phyloP scores from a whole-genome alignment of 2,888 invertebrate species.

The Rutpela maculata region DNA sequence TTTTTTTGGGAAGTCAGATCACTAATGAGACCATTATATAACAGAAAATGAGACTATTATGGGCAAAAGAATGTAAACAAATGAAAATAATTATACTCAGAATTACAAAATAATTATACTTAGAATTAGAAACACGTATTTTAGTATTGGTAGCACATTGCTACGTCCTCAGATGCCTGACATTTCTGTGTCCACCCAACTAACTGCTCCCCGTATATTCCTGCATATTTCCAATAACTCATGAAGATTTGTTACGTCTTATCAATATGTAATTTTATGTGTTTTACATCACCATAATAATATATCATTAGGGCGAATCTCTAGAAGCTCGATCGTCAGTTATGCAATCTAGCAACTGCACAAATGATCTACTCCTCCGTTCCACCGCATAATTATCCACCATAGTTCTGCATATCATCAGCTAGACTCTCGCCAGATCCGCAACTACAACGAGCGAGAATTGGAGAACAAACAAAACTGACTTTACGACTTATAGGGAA shows the following conservation, averaged over 20 bases:
- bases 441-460: conserved; percentile 37
- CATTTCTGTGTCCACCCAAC: no score
- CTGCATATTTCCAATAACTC: conserved; percentile 9
- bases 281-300: conserved; percentile 35
- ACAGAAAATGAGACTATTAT: no score
- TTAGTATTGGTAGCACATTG: no score
- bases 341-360: conserved; percentile 49
- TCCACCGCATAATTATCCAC: conserved; percentile 46
- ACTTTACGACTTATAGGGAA: conserved; percentile 2
- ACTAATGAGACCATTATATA: no score
- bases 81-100: no score
- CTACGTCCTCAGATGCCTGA: no score
- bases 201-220: not conserved
- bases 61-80: no score
- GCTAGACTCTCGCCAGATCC: conserved; percentile 22
- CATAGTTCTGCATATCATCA: conserved; percentile 49
- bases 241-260: conserved; percentile 10
- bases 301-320: conserved; percentile 45
- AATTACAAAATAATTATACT: no score
- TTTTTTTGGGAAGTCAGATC: no score
- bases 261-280: not conserved
- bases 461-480: conserved; percentile 42
- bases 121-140: no score
- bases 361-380: conserved; percentile 45
- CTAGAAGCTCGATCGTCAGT: conserved; percentile 42